Base-by-base conservation (phyloP, 2,888 invertebrate genomes). In the Ligdia adustata region DNA sequence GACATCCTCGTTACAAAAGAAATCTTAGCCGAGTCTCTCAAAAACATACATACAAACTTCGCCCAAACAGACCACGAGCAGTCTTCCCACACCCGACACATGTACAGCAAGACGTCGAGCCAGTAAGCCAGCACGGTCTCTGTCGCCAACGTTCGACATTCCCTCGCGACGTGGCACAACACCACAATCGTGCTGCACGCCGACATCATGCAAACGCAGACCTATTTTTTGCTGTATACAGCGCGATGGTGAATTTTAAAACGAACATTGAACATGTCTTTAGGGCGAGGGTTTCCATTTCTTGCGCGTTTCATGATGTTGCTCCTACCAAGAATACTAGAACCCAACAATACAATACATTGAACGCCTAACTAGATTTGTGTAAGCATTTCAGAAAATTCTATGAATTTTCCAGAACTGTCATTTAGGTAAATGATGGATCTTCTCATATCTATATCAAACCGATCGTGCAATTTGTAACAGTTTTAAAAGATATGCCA, bases 191-290 rank as follows among this genome's bases (percentile, higher is more conserved):
- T 89, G 89, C 79, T 47, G 87, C 89, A 90, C 90, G 90, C 84
- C 79, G 76, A 87, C 84, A 89, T 89, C 82, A 88, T 89, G 82
- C 67, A 79, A 67, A 59, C 57, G 66, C 61, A 79, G 77, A 79
- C 84, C 84, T 82, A 86, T 88, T 90, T 90, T 88, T 89, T 88
- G 80, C 79, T 75, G 82, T 78, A n/a, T n/a, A 75, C 69, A 65
- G 62, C 69, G 69, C 22, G 22, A n/a, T n/a, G 78, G 75, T 79
- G 80, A 83, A 83, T 87, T 85, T 85, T 77, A 86, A 86, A 84
- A 72, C 79, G 75, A 79, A 87, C 83, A 83, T 72, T 79, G 75
- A 79, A 87, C 82, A 82, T 85, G 82, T 82, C 84, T 82, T 74
- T 79, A 81, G 82, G 81, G 75, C 68, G 60, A 45, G 46, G 49